A percentile compares a stretch with the other conserved stretches of the same genome.
Conservation (phyloP, 2,888 invertebrate species). For the Xylota segnis region DNA sequence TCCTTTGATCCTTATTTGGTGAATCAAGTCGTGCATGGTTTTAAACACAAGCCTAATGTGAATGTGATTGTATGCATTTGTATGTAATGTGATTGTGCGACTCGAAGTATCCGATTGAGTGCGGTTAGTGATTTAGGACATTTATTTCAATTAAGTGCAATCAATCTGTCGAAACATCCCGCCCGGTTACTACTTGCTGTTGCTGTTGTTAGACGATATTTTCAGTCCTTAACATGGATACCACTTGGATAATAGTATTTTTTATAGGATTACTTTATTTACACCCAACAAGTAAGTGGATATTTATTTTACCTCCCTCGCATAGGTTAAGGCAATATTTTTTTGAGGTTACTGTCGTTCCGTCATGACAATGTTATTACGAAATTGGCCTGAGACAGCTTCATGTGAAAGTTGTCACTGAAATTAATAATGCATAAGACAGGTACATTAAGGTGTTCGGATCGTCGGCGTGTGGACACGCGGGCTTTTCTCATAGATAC, state of each 20-base stretch:
- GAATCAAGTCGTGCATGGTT: slow-evolving; percentile 18
- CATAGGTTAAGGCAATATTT: background rate
- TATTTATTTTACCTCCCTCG: slow-evolving; percentile 1
- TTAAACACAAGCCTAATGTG: background rate
- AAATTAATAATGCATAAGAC: slow-evolving; percentile 27
- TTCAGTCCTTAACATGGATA: slow-evolving; percentile 80
- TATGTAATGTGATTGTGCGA: slow-evolving; percentile 20
- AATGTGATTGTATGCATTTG: background rate
- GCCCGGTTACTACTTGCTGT: background rate
- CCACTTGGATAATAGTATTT: slow-evolving; percentile 83
- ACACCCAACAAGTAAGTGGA: slow-evolving; percentile 82
- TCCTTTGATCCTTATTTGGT: slow-evolving; percentile 13
- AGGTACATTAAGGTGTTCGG: slow-evolving; percentile 17
- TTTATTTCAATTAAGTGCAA: slow-evolving; percentile 13
- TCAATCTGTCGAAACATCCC: background rate
- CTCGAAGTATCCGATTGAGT: slow-evolving; percentile 21
- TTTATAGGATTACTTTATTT: slow-evolving; percentile 82
- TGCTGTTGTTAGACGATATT: background rate
- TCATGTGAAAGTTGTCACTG: slow-evolving; percentile 14
- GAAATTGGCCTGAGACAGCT: background rate
- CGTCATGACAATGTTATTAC: slow-evolving; percentile 10
- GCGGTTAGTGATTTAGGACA: slow-evolving; percentile 39
- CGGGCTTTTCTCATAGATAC: slow-evolving; percentile 14
- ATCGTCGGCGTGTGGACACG: background rate
- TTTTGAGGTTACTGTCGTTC: background rate